Base-by-base conservation (phyloP, 1,140 invertebrate species). In the Caenorhabditis tropicalis region DNA sequence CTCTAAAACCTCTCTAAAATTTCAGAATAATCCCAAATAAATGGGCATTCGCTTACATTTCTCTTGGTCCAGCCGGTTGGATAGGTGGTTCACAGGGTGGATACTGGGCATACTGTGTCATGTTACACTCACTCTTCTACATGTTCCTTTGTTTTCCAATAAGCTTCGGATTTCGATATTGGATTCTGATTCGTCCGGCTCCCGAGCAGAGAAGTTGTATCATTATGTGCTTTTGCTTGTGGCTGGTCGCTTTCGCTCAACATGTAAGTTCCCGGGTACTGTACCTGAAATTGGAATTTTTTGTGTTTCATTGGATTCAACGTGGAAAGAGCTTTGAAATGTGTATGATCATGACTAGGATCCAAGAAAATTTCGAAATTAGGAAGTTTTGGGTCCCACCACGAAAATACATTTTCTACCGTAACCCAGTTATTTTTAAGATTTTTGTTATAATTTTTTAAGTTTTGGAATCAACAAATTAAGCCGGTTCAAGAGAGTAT, bases 31-130 rank as follows among this genome's bases (percentile, higher is more conserved):
- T 85, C 58, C 84, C 84, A 15, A 85, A 82, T 21, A 85, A 85
- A 74, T 85, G 84, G 84, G 84, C 84, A 15, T 85, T 85, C n/a
- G 84, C 84, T 29, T 85, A 85, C 24, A 81, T 85, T 31, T 56
- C 84, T 0, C 81, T 85, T 16, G 84, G 84, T 0, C 56, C 80
- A 0, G 84, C 84, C 24, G 43, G 81, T 2, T 82, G 43, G 46
- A 85, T 85, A 36, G 53, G 49, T 1, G 82, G 60, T 7, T 56
- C 81, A 1, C 19, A 60, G 46, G 56, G 58, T 15, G 80, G 79
- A 0, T 85, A 85, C 39, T 82, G 19, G 46, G 51, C 53, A 19
- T 85, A 85, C 51, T 65, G 56, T 79, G 48, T 85, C 36, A 33
- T 58, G 79, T 29, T 85, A 0, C 84, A 85, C 39, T 82, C 84